These are phyloP conservation scores for Labia minor DNA, from an alignment of 2,888 invertebrate genomes.

Conservation along the genomic window DNA sequence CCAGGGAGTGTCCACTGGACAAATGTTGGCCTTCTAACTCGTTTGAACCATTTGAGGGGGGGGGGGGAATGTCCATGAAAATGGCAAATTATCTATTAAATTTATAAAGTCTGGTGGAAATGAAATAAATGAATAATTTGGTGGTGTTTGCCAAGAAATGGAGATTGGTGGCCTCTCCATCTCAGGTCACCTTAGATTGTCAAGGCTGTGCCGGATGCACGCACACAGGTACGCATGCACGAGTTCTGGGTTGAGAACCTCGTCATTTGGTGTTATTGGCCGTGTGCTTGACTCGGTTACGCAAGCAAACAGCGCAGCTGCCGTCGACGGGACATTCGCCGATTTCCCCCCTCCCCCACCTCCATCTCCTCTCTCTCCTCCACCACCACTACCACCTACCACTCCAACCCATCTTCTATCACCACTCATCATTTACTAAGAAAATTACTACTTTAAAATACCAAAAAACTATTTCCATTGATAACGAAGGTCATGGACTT, in stretches of 20 bases:
- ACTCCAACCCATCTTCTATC: too few species aligned
- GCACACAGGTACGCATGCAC: constrained; percentile 8
- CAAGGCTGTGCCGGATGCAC: constrained; percentile 5
- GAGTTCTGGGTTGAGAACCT: constrained; percentile 4
- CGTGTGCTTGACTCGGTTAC: constrained; percentile 13
- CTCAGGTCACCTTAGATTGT: constrained; percentile 7
- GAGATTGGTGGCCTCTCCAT: neutral
- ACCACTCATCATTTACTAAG: neutral
- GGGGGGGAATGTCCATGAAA: neutral
- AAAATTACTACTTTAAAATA: neutral
- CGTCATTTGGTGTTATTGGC: constrained; percentile 7
- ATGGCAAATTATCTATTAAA: neutral
- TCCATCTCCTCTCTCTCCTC: too few species aligned
- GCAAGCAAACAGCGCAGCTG: constrained; percentile 5
- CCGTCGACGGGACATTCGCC: neutral
- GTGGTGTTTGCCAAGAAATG: too few species aligned
- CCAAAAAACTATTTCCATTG: neutral
- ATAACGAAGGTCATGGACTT: neutral
- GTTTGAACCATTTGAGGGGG: neutral
- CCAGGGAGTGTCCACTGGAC: neutral
- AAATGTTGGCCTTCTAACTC: neutral
- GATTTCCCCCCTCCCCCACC: neutral
- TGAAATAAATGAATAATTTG: neutral
- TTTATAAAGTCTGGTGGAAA: neutral
- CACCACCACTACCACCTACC: too few species aligned